Base-by-base conservation (phyloP, 2,797 vertebrate genomes). In the Peromyscus nudipes region DNA sequence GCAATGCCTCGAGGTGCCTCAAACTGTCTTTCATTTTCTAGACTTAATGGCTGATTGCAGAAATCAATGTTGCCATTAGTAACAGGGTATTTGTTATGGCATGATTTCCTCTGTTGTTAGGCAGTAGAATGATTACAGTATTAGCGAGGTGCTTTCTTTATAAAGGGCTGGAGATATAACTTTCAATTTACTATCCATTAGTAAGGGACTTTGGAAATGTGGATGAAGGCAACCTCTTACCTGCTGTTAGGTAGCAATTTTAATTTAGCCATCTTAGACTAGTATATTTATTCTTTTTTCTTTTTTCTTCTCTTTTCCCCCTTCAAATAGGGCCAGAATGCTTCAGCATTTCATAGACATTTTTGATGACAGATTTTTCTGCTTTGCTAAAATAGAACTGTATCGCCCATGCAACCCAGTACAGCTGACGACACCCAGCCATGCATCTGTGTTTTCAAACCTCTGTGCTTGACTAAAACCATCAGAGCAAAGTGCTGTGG, bases 1-100 rank as follows among this genome's bases (percentile, higher is more conserved):
- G 96, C 97, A 97, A 98, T 97, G 98, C 98, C 98, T 99, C 97
- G 97, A 99, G 99, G 98, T 98, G 98, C 97, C 98, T 98, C 98
- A 98, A 98, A 99, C 98, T 98, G 99, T 98, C 99, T 98, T 98
- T 99, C 98, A 98, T 98, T 99, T 99, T 98, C 98, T 94, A 98
- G 99, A 98, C 99, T 98, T 98, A 99, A 99, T 99, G 98, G 98
- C 98, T 99, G 99, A 99, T 99, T 99, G 98, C 98, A 99, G 98
- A 99, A 99, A 99, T 99, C 99, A 98, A 99, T 99, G 99, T 99
- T 99, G 99, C 99, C 98, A 98, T 99, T 99, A 99, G 99, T 99
- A 99, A 99, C 98, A 98, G 98, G 98, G 98, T 98, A 99, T 99
- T 98, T 99, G 98, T 98, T 99, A 98, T 98, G 98, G 98, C 98